These are phyloP conservation scores for Muscicapa adusta DNA, from an alignment of 2,113 vertebrate genomes.

Conservation along the genomic window DNA sequence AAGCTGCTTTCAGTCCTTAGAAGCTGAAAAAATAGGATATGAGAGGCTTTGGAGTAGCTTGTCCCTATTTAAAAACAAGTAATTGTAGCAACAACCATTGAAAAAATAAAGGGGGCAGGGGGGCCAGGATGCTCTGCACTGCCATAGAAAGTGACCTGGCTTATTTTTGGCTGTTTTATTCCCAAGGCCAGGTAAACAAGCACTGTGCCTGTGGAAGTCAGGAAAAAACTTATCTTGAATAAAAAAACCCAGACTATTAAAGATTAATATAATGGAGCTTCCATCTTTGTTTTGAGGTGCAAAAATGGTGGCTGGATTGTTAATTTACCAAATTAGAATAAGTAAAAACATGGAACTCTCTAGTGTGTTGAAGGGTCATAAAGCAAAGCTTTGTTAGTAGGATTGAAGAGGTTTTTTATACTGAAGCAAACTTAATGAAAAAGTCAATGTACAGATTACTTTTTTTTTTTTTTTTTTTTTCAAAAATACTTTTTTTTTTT, in stretches of 20 bases:
- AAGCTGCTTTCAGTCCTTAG: not conserved
- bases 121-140: slow-evolving; percentile 13
- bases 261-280: not conserved
- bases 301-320: not conserved
- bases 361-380: not conserved
- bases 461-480: not conserved
- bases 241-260: not conserved
- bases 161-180: slow-evolving; percentile 20
- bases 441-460: slow-evolving; percentile 18
- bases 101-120: rapidly evolving
- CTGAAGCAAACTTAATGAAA: slow-evolving; percentile 58
- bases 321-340: not conserved
- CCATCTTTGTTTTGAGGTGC: not conserved
- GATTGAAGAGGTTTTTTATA: slow-evolving; percentile 39
- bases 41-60: slow-evolving; percentile 12
- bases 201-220: slow-evolving; percentile 6
- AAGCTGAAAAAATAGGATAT: not conserved
- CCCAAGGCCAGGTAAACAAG: not conserved
- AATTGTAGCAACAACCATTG: not conserved
- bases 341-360: not conserved
- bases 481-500: slow-evolving; percentile 39
- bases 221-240: not conserved
- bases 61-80: not conserved
- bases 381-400: slow-evolving; percentile 15
- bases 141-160: slow-evolving; percentile 3